Percentiles rank a stretch among this genome's conserved stretches.
phyloP scores from a whole-genome alignment of 2,797 vertebrate genomes.

The Premnoplex brunnescens region DNA sequence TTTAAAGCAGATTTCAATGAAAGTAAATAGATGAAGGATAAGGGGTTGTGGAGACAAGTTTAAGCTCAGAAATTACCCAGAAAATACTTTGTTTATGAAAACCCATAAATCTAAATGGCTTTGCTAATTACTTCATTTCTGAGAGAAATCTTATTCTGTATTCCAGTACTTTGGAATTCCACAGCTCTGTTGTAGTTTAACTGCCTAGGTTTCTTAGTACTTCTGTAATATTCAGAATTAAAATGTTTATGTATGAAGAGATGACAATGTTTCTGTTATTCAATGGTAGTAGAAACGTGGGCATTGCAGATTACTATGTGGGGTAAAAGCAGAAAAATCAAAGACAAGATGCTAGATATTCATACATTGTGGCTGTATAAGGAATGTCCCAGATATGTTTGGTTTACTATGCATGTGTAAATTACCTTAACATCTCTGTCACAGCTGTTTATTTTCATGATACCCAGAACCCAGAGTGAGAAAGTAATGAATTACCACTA shows the following conservation, averaged over 20 bases:
- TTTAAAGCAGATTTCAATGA: background rate
- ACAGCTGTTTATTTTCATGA: background rate
- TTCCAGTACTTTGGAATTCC: background rate
- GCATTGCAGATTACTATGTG: background rate
- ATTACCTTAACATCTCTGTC: background rate
- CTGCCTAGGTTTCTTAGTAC: background rate
- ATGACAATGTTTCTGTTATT: background rate
- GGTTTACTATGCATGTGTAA: background rate
- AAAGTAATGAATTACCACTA: background rate
- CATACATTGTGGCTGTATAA: background rate
- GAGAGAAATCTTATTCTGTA: background rate
- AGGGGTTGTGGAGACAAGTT: accelerated
- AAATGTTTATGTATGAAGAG: background rate
- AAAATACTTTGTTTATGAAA: background rate
- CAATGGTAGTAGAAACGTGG: background rate
- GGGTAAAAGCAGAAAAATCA: background rate
- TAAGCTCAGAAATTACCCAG: background rate
- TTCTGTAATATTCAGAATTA: background rate
- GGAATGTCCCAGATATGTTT: background rate
- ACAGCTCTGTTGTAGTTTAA: background rate
- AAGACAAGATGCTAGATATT: background rate
- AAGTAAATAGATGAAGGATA: background rate
- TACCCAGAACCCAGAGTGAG: background rate
- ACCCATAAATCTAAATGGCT: background rate
- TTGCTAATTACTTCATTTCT: background rate